These are phyloP conservation scores for Philaethria dido DNA, from an alignment of 2,888 invertebrate genomes.

Conservation along the genomic window DNA sequence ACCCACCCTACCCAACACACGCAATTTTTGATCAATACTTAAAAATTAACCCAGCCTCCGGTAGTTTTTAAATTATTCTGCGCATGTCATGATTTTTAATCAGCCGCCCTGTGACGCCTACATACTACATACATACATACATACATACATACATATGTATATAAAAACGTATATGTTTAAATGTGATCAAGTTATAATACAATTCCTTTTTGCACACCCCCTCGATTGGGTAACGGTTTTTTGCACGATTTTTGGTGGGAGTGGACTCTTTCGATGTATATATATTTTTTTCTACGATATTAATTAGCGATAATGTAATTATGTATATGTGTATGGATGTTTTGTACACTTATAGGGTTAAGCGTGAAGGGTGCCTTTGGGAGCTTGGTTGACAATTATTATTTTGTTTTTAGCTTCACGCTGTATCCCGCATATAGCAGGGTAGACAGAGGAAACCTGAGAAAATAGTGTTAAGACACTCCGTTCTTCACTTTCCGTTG, in stretches of 20 bases:
- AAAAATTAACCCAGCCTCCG: constrained; percentile 82
- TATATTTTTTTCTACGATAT: constrained; percentile 7
- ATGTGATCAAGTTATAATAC: constrained; percentile 56
- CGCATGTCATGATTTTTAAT: constrained; percentile 84
- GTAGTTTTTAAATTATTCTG: constrained; percentile 83
- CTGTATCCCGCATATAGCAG: no score
- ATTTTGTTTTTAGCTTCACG: no score
- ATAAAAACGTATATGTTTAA: constrained; percentile 57
- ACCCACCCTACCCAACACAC: constrained; percentile 58
- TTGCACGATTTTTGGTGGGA: constrained; percentile 41
- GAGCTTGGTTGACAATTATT: no score
- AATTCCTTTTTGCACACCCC: constrained; percentile 50
- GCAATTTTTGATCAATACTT: constrained; percentile 84
- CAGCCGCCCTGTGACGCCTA: constrained; percentile 75
- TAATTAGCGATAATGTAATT: constrained; percentile 9
- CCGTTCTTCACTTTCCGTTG: no score
- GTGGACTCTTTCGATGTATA: constrained; percentile 18
- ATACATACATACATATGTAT: constrained; percentile 48
- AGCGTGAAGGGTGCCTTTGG: not conserved
- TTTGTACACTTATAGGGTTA: not conserved
- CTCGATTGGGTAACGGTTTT: constrained; percentile 41
- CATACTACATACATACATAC: constrained; percentile 51
- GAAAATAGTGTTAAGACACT: no score
- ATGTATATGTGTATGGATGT: not conserved
- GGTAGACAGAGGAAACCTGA: no score